phyloP scores from a whole-genome alignment of 2,113 vertebrate species.

The Cottus gobio region DNA sequence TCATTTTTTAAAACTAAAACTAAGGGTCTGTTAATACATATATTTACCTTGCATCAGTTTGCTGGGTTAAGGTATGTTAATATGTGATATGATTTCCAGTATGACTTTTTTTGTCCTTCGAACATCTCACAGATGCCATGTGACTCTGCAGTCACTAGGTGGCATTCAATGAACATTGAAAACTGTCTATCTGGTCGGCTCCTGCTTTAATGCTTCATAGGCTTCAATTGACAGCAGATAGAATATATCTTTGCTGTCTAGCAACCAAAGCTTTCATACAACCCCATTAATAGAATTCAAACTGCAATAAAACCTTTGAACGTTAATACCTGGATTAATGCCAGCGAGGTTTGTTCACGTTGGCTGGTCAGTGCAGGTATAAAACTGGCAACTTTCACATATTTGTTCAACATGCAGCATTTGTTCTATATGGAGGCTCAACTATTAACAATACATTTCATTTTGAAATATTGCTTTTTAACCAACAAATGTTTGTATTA shows the following conservation, averaged over 20 bases:
- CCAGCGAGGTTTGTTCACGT: neutral
- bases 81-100: neutral
- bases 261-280: neutral
- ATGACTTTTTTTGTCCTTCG: neutral
- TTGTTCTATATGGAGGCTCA: neutral
- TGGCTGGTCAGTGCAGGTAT: neutral
- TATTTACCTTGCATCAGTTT: neutral
- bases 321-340: neutral
- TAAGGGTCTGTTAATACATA: neutral
- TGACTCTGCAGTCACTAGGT: conserved; percentile 61
- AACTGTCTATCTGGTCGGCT: neutral
- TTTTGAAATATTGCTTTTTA: neutral
- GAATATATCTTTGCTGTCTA: neutral
- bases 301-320: neutral
- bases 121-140: conserved; percentile 3
- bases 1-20: neutral
- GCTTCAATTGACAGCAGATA: neutral
- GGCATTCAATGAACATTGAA: conserved; percentile 67
- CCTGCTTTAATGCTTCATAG: neutral
- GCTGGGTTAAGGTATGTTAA: neutral
- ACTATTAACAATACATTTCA: neutral
- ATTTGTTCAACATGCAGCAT: neutral
- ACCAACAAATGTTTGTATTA: neutral
- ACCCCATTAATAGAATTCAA: neutral
- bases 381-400: neutral